Percentiles rank a stretch among this genome's conserved stretches.
phyloP scores from a whole-genome alignment of 2,888 invertebrate species.

The Ganaspis brasiliensis region DNA sequence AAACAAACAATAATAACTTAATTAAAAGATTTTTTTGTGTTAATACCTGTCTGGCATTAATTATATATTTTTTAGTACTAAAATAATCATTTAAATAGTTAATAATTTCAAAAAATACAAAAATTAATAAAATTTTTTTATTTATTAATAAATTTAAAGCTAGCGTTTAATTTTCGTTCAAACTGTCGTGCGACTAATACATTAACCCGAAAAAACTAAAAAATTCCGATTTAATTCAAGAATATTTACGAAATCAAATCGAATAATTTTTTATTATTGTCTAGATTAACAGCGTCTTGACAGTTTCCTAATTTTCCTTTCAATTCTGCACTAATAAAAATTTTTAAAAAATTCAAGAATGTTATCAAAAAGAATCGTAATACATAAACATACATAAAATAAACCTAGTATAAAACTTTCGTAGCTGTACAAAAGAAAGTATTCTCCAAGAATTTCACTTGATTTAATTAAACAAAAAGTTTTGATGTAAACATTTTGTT shows the following conservation, averaged over 20 bases:
- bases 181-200: no score
- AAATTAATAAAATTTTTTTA: not conserved
- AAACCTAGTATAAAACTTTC: not conserved
- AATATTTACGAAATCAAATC: not conserved
- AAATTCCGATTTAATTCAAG: no score
- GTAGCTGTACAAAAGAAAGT: not conserved
- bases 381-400: slow-evolving; percentile 1
- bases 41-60: no score
- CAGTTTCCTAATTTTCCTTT: slow-evolving; percentile 2
- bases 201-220: no score
- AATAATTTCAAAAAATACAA: not conserved
- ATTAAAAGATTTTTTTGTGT: no score
- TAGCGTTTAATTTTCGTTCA: no score
- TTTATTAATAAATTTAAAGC: no score
- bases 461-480: not conserved
- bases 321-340: not conserved
- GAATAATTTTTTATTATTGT: slow-evolving; percentile 17
- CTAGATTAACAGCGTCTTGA: slow-evolving; percentile 24
- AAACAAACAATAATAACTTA: no score
- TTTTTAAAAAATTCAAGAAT: slow-evolving; percentile 9
- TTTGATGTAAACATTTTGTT: no score
- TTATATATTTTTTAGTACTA: no score
- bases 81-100: no score
- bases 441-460: not conserved
- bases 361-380: slow-evolving; percentile 9